Evolutionary conservation across 2,797 vertebrate species (phyloP), one percentile per base, ranked within the genome.

Genomic region (Neoniphon sammara): DNA sequence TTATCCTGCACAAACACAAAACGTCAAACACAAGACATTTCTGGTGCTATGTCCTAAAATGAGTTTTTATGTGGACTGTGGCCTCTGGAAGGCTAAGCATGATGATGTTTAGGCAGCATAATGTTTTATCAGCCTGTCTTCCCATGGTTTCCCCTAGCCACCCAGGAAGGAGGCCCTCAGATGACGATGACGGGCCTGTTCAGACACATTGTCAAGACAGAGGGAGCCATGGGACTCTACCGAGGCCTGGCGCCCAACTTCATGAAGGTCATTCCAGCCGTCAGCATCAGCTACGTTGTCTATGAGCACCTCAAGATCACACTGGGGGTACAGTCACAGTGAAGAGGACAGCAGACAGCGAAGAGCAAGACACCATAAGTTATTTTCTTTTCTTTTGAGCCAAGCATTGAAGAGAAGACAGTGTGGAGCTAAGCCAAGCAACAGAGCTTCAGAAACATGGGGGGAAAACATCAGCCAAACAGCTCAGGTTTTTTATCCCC

Each of bases 231-330:
- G 34, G 97, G 97, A 68, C 96, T 99, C 25, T 98, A 99, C 86
- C 88, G 97, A 71, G 97, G 97, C 21, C 91, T 99, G 89, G 94
- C 97, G 0, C 97, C 97, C 4, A 99, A 99, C 92, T 99, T 98
- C 60, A 97, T 98, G 96, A 99, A 99, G 93, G 97, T 99, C 85
- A 96, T 98, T 77, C 97, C 97, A 0, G 97, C 97, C 0, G 97
- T 99, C 25, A 98, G 97, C 96, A 98, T 99, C 93, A 99, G 97
- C 93, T 99, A 99, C 0, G 97, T 99, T 83, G 97, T 99, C 0
- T 99, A 99, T 0, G 97, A 99, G 78, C 91, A 96, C 91, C 93
- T 98, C 77, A 98, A 99, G 92, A 92, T 95, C 75, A 90, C 94
- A 0, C 91, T 99, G 86, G 97, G 97, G 0, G 97, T 97, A 44